Percentiles rank a stretch among this genome's conserved stretches.
These are phyloP conservation scores for Ancistrus triradiatus DNA, from an alignment of 2,113 vertebrate genomes.

Conservation along the genomic window DNA sequence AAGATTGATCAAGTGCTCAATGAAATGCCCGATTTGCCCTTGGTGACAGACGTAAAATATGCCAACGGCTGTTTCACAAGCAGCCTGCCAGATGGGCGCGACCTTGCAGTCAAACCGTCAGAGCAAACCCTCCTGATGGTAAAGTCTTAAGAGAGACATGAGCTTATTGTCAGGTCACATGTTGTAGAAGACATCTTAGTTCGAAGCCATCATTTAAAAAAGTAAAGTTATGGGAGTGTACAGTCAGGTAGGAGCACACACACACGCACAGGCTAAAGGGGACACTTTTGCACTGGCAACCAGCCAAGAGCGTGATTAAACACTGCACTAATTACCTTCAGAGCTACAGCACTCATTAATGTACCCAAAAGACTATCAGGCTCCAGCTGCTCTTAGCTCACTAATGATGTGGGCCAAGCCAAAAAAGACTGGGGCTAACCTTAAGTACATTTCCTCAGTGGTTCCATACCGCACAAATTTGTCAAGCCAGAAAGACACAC, in stretches of 20 bases:
- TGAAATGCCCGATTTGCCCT: constrained; percentile 24
- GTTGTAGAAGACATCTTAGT: constrained; percentile 21
- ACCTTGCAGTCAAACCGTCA: constrained; percentile 25
- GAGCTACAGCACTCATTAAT: constrained; percentile 20
- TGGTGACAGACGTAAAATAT: constrained; percentile 22
- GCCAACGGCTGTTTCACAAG: constrained; percentile 19
- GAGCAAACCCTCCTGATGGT: constrained; percentile 14
- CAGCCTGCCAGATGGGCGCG: constrained; percentile 24
- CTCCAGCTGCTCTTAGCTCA: background rate
- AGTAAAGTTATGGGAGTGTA: constrained; percentile 13
- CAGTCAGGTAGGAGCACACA: constrained; percentile 5
- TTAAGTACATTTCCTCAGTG: no score
- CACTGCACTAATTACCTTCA: constrained; percentile 29
- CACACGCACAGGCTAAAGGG: constrained; percentile 5
- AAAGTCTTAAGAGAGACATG: constrained; percentile 18
- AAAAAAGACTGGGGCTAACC: no score
- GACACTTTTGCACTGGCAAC: constrained; percentile 15
- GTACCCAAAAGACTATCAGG: constrained; percentile 23
- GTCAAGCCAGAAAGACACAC: no score
- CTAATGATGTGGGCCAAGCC: no score
- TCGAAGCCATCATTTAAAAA: constrained; percentile 25
- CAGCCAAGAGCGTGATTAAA: constrained; percentile 36
- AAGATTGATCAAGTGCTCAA: constrained; percentile 18
- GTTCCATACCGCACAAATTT: no score
- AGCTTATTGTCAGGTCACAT: constrained; percentile 30